These are phyloP conservation scores for Progne subis DNA, from an alignment of 2,113 vertebrate genomes.

Conservation along the genomic window DNA sequence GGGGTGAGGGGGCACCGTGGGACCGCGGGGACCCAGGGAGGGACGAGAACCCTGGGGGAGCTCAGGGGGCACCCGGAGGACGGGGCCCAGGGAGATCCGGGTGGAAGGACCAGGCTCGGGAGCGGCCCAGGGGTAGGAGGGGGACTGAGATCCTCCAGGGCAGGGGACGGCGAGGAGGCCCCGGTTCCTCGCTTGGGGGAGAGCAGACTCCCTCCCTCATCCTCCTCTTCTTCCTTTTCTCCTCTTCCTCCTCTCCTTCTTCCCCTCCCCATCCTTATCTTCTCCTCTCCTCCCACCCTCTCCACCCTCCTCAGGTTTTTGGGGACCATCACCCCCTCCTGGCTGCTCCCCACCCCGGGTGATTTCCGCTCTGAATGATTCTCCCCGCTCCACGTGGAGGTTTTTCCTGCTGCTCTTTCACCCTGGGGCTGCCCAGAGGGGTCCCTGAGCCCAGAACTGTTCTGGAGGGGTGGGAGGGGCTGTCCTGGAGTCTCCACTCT, in stretches of 20 bases:
- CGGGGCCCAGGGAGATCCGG: neutral
- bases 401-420: neutral
- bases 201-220: neutral
- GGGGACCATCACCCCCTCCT: neutral
- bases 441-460: neutral
- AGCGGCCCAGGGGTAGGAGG: neutral
- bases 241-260: neutral
- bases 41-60: too few relatives aligned
- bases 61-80: neutral
- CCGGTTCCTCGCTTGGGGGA: neutral
- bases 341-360: too few relatives aligned
- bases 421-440: accelerated
- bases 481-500: neutral
- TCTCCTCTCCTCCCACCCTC: too few relatives aligned
- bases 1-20: neutral
- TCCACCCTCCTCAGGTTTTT: neutral
- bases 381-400: neutral
- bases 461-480: neutral
- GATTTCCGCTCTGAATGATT: neutral
- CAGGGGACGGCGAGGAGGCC: neutral
- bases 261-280: neutral
- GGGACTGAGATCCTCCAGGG: neutral
- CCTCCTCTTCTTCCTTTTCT: neutral
- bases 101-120: neutral
- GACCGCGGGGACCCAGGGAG: too few relatives aligned